A percentile compares a stretch with the other conserved stretches of the same genome.
Conservation (phyloP, 2,113 vertebrate species). For the Galemys pyrenaicus region DNA sequence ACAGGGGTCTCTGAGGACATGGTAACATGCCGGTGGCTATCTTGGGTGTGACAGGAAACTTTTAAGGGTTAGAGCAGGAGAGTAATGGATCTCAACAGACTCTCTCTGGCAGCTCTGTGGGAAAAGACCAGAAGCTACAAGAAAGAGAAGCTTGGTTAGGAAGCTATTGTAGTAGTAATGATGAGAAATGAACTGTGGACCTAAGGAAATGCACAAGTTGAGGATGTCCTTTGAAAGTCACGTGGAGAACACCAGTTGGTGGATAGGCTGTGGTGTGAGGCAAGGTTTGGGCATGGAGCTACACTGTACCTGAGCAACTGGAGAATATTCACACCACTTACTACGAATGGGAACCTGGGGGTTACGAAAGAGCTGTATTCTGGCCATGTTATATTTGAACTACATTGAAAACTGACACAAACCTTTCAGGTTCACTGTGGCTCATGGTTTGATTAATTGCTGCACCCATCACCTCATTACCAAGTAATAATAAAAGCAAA, state of each 20-base stretch:
- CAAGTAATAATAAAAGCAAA: conserved; percentile 47
- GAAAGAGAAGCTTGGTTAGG: not conserved
- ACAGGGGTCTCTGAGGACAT: not conserved
- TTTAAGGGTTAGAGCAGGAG: not conserved
- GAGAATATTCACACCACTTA: rapidly evolving
- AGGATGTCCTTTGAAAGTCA: not conserved
- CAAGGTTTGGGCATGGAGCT: not conserved
- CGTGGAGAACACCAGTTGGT: not conserved
- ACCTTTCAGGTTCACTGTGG: not conserved
- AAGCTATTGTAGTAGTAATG: not conserved
- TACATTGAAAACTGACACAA: not conserved
- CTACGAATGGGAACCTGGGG: not conserved
- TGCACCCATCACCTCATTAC: conserved; percentile 10
- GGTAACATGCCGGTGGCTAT: not conserved
- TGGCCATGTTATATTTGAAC: not conserved
- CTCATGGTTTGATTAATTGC: not conserved
- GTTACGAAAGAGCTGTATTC: not conserved
- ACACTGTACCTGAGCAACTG: not conserved
- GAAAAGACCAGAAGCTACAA: not conserved
- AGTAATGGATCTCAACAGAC: not conserved
- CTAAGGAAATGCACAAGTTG: not conserved
- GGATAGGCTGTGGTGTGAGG: rapidly evolving
- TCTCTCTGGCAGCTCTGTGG: not conserved
- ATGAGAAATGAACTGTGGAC: not conserved
- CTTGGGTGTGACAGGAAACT: not conserved